Evolutionary conservation across 2,797 vertebrate species (phyloP).

Genomic region (Thripadectes ignobilis): DNA sequence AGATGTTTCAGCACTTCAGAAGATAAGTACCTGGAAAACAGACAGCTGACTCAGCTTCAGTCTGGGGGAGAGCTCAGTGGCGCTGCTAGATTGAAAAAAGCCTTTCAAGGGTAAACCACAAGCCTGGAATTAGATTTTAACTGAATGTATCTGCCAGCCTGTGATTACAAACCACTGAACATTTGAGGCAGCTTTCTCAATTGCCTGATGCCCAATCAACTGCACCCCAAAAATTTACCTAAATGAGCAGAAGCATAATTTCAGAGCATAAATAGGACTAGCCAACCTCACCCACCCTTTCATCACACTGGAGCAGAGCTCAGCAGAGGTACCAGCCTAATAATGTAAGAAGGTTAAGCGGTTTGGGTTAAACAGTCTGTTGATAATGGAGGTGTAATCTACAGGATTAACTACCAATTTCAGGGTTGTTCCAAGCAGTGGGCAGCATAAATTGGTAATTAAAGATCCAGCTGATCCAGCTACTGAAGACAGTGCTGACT

Average conservation of each 20-base stretch:
- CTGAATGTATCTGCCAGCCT: not conserved
- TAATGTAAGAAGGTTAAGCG: not conserved
- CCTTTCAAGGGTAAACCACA: not conserved
- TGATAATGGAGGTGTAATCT: not conserved
- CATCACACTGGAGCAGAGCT: not conserved
- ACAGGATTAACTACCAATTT: not conserved
- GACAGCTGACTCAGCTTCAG: conserved; percentile 18
- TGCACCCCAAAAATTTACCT: not conserved
- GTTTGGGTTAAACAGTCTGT: not conserved
- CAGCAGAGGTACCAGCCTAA: not conserved
- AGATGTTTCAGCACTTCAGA: conserved; percentile 27
- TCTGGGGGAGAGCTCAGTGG: not conserved
- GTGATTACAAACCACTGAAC: not conserved
- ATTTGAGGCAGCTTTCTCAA: not conserved
- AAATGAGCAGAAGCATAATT: not conserved
- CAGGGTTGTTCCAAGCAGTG: not conserved
- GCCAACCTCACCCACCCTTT: not conserved
- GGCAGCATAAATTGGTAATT: not conserved
- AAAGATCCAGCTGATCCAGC: not conserved
- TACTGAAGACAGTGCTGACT: not conserved
- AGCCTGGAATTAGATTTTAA: conserved; percentile 13
- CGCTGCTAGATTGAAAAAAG: not conserved
- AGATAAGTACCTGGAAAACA: conserved; percentile 48
- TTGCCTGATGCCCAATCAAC: not conserved
- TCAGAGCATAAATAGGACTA: not conserved